Evolutionary conservation across 2,888 invertebrate genomes (phyloP).

Genomic region (Phasia obesa): DNA sequence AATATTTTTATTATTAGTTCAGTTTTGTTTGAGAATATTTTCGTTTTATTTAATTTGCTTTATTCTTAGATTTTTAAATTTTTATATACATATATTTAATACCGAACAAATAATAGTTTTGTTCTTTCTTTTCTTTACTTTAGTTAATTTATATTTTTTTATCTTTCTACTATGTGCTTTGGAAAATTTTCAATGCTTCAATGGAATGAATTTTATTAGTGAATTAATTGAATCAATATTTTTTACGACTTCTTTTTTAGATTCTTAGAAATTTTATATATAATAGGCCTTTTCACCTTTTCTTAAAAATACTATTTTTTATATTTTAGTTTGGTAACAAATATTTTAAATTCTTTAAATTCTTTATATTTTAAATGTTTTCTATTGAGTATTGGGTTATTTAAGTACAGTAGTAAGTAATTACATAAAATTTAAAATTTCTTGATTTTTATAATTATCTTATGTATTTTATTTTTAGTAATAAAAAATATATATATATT

Average conservation of each 20-base stretch:
- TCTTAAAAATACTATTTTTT: conserved; percentile 24
- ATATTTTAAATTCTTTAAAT: conserved; percentile 14
- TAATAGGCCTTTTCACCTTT: conserved; percentile 46
- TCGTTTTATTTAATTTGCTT: conserved; percentile 39
- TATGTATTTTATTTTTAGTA: conserved; percentile 25
- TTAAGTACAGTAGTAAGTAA: conserved; percentile 51
- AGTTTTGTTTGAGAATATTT: neutral
- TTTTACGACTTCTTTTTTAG: conserved; percentile 65
- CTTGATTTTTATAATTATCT: conserved; percentile 25
- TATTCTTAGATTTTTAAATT: conserved; percentile 41
- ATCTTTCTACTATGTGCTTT: conserved; percentile 65
- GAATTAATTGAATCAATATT: conserved; percentile 51
- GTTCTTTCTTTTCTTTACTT: conserved; percentile 42
- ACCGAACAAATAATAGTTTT: conserved; percentile 33
- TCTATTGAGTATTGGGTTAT: conserved; percentile 6
- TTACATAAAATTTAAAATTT: conserved; percentile 1
- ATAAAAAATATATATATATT: conserved; percentile 5
- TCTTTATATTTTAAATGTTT: conserved; percentile 41
- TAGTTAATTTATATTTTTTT: conserved; percentile 29
- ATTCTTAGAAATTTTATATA: conserved; percentile 58
- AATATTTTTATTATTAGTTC: neutral
- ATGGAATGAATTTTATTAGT: conserved; percentile 71
- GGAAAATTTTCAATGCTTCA: conserved; percentile 70
- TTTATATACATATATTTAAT: neutral
- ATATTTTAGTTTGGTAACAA: conserved; percentile 37